Conservation (phyloP, 2,797 vertebrate genomes). For the Periparus ater region DNA sequence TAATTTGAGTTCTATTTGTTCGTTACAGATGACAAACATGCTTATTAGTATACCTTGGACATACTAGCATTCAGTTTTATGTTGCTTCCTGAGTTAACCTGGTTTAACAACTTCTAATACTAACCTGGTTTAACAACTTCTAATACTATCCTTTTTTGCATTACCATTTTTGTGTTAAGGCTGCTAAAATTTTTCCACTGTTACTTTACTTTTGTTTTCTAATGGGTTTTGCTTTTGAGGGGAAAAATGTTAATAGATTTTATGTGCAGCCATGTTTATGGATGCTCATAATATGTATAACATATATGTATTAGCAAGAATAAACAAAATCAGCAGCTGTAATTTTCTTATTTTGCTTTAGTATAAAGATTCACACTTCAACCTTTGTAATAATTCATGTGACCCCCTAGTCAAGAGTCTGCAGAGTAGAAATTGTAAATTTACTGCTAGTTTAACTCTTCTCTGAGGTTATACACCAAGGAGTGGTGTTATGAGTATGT, state of each 20-base stretch:
- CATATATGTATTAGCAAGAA: background rate
- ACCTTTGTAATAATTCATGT: background rate
- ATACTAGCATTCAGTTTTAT: background rate
- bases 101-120: background rate
- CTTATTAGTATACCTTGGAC: background rate
- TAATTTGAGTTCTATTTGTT: background rate
- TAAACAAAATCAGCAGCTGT: background rate
- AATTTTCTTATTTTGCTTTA: background rate
- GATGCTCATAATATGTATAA: background rate
- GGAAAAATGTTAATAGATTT: background rate
- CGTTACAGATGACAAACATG: background rate
- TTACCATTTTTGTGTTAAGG: background rate
- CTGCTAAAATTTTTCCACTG: background rate
- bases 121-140: background rate
- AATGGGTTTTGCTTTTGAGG: background rate
- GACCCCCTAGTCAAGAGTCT: background rate
- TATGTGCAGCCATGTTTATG: background rate
- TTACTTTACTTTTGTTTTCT: background rate
- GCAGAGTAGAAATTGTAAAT: background rate
- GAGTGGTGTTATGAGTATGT: background rate
- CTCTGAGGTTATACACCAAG: background rate
- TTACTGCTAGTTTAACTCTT: background rate
- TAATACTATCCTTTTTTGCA: background rate
- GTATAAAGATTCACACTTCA: background rate
- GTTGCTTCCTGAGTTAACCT: background rate